These are phyloP conservation scores for Menura novaehollandiae DNA, from an alignment of 2,113 vertebrate genomes.

Conservation along the genomic window DNA sequence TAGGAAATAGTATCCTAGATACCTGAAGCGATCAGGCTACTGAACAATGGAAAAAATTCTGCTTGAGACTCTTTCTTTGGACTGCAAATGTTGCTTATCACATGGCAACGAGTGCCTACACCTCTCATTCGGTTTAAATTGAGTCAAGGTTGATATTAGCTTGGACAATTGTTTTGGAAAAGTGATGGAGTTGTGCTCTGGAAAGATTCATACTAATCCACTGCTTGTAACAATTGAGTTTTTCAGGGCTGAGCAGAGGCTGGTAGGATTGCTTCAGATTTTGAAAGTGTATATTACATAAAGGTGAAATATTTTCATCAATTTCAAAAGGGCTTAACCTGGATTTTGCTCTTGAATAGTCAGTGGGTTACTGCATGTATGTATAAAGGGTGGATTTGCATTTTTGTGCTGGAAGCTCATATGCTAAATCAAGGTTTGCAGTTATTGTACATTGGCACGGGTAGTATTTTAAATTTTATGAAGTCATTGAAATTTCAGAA, in stretches of 20 bases:
- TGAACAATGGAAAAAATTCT: not conserved
- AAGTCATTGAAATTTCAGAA: not conserved
- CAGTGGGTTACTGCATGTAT: not conserved
- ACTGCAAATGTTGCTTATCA: not conserved
- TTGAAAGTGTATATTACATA: not conserved
- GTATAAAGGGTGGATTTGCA: not conserved
- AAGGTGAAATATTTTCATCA: not conserved
- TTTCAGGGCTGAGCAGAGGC: not conserved
- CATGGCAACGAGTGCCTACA: not conserved
- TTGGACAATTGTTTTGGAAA: not conserved
- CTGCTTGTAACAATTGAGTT: not conserved
- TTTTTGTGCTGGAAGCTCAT: not conserved
- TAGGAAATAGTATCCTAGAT: constrained; percentile 1
- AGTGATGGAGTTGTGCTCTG: not conserved
- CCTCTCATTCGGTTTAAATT: not conserved
- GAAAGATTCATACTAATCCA: not conserved
- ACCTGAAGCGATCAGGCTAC: not conserved
- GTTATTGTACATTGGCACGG: not conserved
- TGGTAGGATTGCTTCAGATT: not conserved
- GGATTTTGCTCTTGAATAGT: not conserved
- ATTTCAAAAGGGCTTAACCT: not conserved
- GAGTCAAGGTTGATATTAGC: not conserved
- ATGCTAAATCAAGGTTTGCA: not conserved
- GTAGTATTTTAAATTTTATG: not conserved
- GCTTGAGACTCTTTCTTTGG: not conserved